phyloP scores from a whole-genome alignment of 1,140 invertebrate genomes.

The Heliconius congener region DNA sequence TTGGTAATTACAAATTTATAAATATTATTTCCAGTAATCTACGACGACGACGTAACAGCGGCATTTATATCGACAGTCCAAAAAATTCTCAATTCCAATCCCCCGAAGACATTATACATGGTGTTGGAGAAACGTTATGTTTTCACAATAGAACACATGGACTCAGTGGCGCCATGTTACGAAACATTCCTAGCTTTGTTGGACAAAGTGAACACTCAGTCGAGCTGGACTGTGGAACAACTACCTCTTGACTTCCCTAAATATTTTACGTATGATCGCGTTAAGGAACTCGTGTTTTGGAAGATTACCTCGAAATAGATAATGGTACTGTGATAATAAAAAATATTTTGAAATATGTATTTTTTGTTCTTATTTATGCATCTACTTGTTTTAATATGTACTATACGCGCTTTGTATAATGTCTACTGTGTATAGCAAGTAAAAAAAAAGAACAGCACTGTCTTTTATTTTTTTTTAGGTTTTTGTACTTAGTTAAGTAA shows the following conservation, averaged over 20 bases:
- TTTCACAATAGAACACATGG: constrained; percentile 90
- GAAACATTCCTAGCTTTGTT: constrained; percentile 89
- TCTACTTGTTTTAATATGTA: neutral
- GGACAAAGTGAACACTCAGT: constrained; percentile 72
- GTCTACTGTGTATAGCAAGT: no score
- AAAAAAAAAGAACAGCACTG: no score
- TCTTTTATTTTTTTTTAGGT: no score
- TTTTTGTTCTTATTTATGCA: neutral
- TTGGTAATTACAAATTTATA: no score
- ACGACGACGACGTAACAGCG: constrained; percentile 91
- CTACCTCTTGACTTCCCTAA: constrained; percentile 88
- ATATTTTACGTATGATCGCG: constrained; percentile 91
- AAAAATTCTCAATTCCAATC: constrained; percentile 84
- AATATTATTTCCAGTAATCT: constrained; percentile 87
- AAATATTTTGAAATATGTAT: neutral
- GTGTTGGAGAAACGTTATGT: constrained; percentile 93
- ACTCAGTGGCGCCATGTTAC: constrained; percentile 91
- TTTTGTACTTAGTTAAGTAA: no score
- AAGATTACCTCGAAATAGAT: constrained; percentile 79
- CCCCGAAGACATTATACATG: constrained; percentile 86
- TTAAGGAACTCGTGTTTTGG: constrained; percentile 89
- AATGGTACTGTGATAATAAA: constrained; percentile 26
- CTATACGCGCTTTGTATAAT: no score
- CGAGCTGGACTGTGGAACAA: constrained; percentile 84
- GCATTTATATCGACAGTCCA: constrained; percentile 89